Percentiles rank a stretch among this genome's conserved stretches.
These are phyloP conservation scores for Antedon mediterranea DNA, from an alignment of 53 echinoderm and acorn worm species.

Conservation along the genomic window DNA sequence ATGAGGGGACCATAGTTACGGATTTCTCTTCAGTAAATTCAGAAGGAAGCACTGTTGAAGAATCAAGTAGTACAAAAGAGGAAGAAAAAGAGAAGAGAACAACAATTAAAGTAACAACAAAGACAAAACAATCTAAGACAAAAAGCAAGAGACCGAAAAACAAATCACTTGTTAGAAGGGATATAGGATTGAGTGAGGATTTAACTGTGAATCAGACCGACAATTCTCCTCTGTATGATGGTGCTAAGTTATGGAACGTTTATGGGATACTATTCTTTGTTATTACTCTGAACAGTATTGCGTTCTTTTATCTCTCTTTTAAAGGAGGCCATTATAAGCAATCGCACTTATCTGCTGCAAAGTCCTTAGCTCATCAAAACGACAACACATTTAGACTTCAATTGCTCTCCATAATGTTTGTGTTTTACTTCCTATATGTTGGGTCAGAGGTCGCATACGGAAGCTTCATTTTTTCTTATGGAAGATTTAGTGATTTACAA, in stretches of 20 bases:
- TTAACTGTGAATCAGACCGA: not conserved
- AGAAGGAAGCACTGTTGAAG: no score
- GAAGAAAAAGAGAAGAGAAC: no score
- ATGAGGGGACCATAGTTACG: no score
- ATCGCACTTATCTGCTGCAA: not conserved
- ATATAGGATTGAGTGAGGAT: not conserved
- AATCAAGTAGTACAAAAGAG: no score
- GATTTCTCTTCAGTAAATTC: no score
- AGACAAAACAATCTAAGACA: no score
- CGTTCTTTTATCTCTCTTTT: not conserved
- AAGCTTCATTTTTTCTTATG: constrained; percentile 40
- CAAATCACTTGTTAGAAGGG: not conserved
- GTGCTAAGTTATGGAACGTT: not conserved
- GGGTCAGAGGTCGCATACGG: constrained; percentile 73
- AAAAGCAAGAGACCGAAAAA: not conserved
- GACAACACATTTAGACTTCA: constrained; percentile 21
- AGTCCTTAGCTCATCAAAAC: not conserved
- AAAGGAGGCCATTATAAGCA: not conserved
- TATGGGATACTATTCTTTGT: not conserved
- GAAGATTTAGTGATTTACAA: not conserved
- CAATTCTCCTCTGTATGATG: not conserved
- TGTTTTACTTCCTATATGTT: constrained; percentile 82
- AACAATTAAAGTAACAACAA: no score
- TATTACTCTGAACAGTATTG: not conserved
- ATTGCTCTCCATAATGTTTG: constrained; percentile 46